A percentile compares a stretch with the other conserved stretches of the same genome.
Conservation (phyloP, 2,113 vertebrate species). For the Bombycilla garrulus region DNA sequence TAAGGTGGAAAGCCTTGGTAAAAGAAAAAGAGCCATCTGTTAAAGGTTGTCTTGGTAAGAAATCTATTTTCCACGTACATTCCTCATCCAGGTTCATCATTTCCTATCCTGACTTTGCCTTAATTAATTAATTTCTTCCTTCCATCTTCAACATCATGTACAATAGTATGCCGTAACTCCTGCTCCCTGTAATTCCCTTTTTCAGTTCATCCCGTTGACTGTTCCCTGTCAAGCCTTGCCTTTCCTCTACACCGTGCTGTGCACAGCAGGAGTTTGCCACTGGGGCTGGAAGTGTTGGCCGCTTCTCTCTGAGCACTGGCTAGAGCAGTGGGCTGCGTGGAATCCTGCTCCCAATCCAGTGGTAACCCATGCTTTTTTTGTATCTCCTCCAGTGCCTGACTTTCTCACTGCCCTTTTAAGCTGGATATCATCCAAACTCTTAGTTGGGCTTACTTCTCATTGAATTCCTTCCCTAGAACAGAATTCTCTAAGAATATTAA, state of each 20-base stretch:
- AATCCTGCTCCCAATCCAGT: not conserved
- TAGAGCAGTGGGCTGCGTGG: rapidly evolving
- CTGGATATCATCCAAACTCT: not conserved
- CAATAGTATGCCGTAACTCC: not conserved
- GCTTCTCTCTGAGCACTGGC: not conserved
- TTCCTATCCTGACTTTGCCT: not conserved
- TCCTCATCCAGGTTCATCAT: not conserved
- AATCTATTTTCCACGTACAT: not conserved
- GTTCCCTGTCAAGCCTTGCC: not conserved
- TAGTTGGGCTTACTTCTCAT: not conserved
- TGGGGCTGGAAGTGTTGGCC: not conserved
- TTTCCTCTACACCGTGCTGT: not conserved
- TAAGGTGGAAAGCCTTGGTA: not conserved
- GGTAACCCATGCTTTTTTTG: rapidly evolving
- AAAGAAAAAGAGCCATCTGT: not conserved
- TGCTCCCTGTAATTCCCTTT: not conserved
- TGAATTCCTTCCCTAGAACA: not conserved
- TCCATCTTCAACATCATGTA: not conserved
- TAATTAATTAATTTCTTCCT: not conserved
- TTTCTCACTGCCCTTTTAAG: not conserved
- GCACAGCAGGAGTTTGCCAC: rapidly evolving
- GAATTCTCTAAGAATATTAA: not conserved
- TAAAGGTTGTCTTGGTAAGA: not conserved
- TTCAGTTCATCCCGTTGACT: not conserved
- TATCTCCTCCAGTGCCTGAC: not conserved